Base-by-base conservation (phyloP, 2,113 vertebrate species). In the Dicaeum eximium region DNA sequence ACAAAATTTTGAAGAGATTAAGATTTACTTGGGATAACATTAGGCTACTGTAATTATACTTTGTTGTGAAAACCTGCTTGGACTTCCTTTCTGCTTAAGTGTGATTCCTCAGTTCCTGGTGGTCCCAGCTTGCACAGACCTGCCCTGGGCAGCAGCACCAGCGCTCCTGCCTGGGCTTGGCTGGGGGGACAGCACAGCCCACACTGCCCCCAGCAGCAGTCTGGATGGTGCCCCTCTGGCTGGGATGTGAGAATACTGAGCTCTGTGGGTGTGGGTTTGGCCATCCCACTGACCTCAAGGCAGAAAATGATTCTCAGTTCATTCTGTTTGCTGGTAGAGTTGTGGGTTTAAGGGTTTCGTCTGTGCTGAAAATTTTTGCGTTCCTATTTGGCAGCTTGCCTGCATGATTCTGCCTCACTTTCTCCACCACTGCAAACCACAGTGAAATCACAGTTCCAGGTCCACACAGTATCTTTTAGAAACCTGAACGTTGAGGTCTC, bases 151-250 rank as follows among this genome's bases (percentile, higher is more conserved):
- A 17, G 54, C 77, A 65, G 53, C 73, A 61, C 62, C 3, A 4
- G 2, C 13, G 13, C 0, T 0, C 1, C 0, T 2, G 7, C 16
- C 42, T 48, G 42, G 11, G 18, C 13, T 1, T 2, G 7, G 48
- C 25, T 3, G 28, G 42, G 30, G 44, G 40, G 30, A 15, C 51
- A 67, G 66, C 51, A 15, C 5, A 24, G 77, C 19, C 9, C 54
- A 64, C 53, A 10, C 15, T 38, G 30, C 11, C 56, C 28, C 65
- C 24, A 23, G 0, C 13, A 44, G 58, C 40, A 35, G 9, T n/a
- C 1, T 51, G 77, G 21, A 10, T 51, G 27, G 23, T 38, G 48
- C 45, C 58, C 9, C 40, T 15, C 65, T 5, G 13, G 16, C 31
- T 47, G 77, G 47, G 14, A 53, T 58, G 10, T 37, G 40, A 40